These are phyloP conservation scores for Ormyrus labotus DNA, from an alignment of 2,888 invertebrate species.

Conservation along the genomic window DNA sequence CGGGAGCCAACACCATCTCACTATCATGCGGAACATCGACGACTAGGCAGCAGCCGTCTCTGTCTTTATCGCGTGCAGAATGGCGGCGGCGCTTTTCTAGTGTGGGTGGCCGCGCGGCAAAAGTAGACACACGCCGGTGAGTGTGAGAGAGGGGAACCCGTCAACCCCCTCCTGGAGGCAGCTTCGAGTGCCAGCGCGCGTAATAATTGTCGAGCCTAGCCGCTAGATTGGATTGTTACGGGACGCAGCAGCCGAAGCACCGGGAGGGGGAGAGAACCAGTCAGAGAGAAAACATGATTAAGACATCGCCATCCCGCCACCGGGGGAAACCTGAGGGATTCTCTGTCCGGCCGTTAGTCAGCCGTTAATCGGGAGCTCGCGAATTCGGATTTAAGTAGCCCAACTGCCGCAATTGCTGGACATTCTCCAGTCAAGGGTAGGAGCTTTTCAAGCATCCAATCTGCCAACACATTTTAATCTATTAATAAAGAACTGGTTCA, in stretches of 20 bases:
- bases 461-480: no score
- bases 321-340: no score
- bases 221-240: slow-evolving; percentile 60
- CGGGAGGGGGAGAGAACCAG: not conserved
- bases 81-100: not conserved
- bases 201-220: slow-evolving; percentile 63
- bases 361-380: no score
- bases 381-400: no score
- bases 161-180: slow-evolving; percentile 58
- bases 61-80: slow-evolving; percentile 34
- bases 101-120: not conserved
- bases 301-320: not conserved
- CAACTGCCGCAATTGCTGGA: no score
- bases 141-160: not conserved
- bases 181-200: slow-evolving; percentile 25
- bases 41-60: slow-evolving; percentile 22
- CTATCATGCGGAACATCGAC: slow-evolving; percentile 61
- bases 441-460: no score
- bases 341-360: no score
- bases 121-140: slow-evolving; percentile 12
- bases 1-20: slow-evolving; percentile 70
- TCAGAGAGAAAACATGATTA: not conserved
- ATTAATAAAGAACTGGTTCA: no score
- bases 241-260: slow-evolving; percentile 31
- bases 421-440: no score